Base-by-base conservation (phyloP, 1,140 invertebrate species). In the Phortica variegata region DNA sequence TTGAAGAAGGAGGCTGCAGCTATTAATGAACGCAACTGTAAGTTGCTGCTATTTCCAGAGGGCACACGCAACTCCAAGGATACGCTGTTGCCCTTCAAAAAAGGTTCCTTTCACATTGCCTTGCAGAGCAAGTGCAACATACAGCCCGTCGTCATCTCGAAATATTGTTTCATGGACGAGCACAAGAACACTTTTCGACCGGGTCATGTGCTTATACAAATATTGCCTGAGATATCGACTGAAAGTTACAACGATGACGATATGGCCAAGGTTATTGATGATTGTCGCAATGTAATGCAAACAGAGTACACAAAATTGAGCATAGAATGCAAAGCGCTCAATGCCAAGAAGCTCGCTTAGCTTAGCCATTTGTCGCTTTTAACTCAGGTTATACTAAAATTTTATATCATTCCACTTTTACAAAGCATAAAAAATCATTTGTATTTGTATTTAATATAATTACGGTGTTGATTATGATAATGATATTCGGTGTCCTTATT, bases 51-150 rank as follows among this genome's bases (percentile, higher is more conserved):
- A 49, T 92, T 91, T 73, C 89, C 89, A 2, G 88, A 91, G 78
- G 88, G 88, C 10, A 90, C 87, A 26, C 77, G 89, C 29, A 82
- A 88, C 56, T 53, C 49, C 10, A 82, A 83, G 18, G 82, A 83
- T 10, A 82, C 81, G 6, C 73, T 93, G 29, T 59, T 90, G 54
- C 87, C 88, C 2, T 91, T 92, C 65, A 95, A 96, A 73, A 96
- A 96, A 78, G 95, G 94, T 1, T 93, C 91, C 2, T 97, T 97
- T 77, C 90, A 96, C 75, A 85, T 95, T 49, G 93, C 94, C 1
- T 79, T 95, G 36, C 83, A 86, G 48, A 86, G 89, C 9, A 83
- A 89, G 72, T 84, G 88, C 37, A 90, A 91, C 10, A 87, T 96
- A 52, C 86, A 94, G 62, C 93, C 93, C 0, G 83, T 96, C 1